These are phyloP conservation scores for Pinctada fucata DNA, from an alignment of 2,888 invertebrate genomes.

Conservation along the genomic window DNA sequence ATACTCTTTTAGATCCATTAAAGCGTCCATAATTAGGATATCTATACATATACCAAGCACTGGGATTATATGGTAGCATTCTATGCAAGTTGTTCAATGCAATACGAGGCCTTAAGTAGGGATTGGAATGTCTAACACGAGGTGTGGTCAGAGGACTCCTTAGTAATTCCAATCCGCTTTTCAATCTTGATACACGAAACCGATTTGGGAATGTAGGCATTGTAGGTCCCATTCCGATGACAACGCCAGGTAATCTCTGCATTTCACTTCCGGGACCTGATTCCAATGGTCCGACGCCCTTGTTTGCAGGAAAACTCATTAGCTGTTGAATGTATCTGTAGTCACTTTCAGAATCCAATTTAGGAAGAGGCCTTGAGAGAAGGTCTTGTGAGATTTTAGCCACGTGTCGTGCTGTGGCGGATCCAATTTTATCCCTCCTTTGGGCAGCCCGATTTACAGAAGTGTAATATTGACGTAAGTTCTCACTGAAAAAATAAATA, in stretches of 20 bases:
- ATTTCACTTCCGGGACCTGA: background rate
- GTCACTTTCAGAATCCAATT: background rate
- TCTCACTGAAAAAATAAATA: background rate
- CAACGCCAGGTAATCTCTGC: background rate
- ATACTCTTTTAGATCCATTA: too few relatives aligned
- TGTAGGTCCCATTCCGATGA: background rate
- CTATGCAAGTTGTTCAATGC: too few relatives aligned
- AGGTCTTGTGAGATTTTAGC: background rate
- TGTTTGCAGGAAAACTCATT: background rate
- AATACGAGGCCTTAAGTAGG: too few relatives aligned
- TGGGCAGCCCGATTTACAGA: background rate
- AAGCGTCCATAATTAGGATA: too few relatives aligned
- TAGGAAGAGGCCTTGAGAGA: background rate
- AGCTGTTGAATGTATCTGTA: background rate
- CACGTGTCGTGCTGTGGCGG: background rate
- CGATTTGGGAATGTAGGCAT: background rate
- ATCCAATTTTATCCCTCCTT: background rate
- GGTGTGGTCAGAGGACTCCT: background rate
- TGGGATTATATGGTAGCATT: too few relatives aligned
- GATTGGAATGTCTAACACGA: too few relatives aligned
- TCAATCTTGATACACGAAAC: background rate
- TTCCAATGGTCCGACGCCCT: background rate
- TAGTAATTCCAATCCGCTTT: background rate
- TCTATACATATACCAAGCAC: too few relatives aligned
- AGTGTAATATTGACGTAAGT: background rate